These are phyloP conservation scores for Cercopithecus mona DNA, from an alignment of 2,113 vertebrate genomes.

Conservation along the genomic window DNA sequence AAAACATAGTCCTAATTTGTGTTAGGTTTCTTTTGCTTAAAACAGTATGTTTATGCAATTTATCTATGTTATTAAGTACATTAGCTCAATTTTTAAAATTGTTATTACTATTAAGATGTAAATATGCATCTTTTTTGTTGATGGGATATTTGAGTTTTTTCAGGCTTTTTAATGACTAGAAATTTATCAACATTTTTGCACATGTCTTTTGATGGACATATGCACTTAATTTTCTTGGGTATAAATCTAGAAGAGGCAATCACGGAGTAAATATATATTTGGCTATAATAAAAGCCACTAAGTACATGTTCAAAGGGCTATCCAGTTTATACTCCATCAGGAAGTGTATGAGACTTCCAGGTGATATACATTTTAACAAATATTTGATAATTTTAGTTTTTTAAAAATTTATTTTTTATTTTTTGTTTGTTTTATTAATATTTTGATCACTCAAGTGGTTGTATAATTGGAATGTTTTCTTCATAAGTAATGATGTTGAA, in stretches of 20 bases:
- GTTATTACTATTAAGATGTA: background rate
- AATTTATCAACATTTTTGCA: background rate
- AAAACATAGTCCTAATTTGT: background rate
- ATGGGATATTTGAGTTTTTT: background rate
- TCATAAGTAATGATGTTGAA: background rate
- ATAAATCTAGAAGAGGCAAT: background rate
- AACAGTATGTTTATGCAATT: background rate
- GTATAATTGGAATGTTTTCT: background rate
- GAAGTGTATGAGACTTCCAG: background rate
- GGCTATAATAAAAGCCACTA: background rate
- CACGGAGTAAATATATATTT: background rate
- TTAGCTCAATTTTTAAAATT: background rate
- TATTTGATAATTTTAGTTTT: background rate
- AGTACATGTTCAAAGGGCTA: background rate
- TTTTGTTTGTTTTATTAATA: background rate
- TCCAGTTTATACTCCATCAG: background rate
- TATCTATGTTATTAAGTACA: background rate
- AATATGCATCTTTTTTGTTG: background rate
- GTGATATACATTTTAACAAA: background rate
- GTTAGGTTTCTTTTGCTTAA: background rate
- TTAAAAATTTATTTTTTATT: background rate
- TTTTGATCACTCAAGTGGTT: background rate
- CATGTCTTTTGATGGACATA: background rate
- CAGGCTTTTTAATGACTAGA: background rate
- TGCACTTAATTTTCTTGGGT: background rate